These are phyloP conservation scores for Drosophila picticornis DNA, from an alignment of 2,888 invertebrate genomes.

Conservation along the genomic window DNA sequence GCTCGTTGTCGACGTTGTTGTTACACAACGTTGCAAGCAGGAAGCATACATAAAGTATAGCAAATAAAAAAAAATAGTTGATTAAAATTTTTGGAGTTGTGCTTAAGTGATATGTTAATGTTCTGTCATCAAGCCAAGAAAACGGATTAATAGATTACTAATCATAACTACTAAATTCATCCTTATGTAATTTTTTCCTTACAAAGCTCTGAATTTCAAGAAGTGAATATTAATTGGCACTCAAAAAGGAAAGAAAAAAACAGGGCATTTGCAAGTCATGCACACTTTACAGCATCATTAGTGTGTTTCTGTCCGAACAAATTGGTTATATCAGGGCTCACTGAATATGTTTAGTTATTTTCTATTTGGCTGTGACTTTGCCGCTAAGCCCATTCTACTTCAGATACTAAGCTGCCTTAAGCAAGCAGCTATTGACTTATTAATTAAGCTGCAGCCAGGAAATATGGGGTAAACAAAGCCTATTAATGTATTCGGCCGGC, in stretches of 20 bases:
- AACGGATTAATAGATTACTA: not conserved
- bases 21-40: not conserved
- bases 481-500: constrained; percentile 36
- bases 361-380: constrained; percentile 15
- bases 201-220: not conserved
- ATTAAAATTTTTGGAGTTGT: not conserved
- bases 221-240: not conserved
- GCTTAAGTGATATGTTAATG: not conserved
- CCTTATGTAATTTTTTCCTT: not conserved
- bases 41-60: not conserved
- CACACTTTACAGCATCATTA: constrained; percentile 2
- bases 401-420: constrained; percentile 41
- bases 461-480: constrained; percentile 5
- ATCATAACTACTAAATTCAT: not conserved
- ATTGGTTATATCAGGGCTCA: constrained; percentile 22
- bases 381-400: constrained; percentile 8
- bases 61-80: not conserved
- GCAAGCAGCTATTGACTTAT: constrained; percentile 72
- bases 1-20: not conserved
- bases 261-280: not conserved
- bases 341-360: constrained; percentile 29
- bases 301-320: constrained; percentile 22
- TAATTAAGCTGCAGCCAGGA: constrained; percentile 65
- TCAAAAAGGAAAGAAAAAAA: not conserved
- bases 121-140: not conserved